Conservation (phyloP, 2,113 vertebrate genomes). For the Misgurnus anguillicaudatus region DNA sequence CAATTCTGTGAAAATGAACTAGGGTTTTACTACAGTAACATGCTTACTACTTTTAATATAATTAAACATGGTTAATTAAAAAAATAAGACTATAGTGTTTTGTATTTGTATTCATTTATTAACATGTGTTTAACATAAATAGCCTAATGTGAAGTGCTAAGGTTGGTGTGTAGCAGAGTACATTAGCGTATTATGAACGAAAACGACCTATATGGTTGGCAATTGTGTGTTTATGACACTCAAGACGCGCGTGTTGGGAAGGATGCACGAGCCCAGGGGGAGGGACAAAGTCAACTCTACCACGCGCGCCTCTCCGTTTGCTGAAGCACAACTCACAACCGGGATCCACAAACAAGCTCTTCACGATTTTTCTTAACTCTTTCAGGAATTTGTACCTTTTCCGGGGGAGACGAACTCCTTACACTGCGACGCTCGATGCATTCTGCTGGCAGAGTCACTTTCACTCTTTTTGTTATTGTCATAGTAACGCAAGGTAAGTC, state of each 20-base stretch:
- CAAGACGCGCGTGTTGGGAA: conserved; percentile 33
- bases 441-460: conserved; percentile 59
- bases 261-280: conserved; percentile 58
- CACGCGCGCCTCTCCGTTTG: conserved; percentile 52
- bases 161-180: too few relatives aligned
- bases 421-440: conserved; percentile 60
- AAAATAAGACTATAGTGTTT: too few relatives aligned
- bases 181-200: too few relatives aligned
- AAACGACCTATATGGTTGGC: too few relatives aligned
- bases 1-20: too few relatives aligned
- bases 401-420: conserved; percentile 31
- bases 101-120: too few relatives aligned
- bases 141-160: too few relatives aligned
- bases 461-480: conserved; percentile 62
- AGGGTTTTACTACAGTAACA: too few relatives aligned
- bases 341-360: conserved; percentile 10
- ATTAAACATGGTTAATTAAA: too few relatives aligned
- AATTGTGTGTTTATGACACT: conserved; percentile 7
- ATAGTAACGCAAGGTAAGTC: conserved; percentile 68
- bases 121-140: too few relatives aligned
- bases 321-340: conserved; percentile 47
- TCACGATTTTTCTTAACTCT: neutral
- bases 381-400: neutral
- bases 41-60: too few relatives aligned
- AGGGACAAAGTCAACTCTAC: conserved; percentile 67